Conservation (phyloP, 2,113 vertebrate species). For the Pandion haliaetus region DNA sequence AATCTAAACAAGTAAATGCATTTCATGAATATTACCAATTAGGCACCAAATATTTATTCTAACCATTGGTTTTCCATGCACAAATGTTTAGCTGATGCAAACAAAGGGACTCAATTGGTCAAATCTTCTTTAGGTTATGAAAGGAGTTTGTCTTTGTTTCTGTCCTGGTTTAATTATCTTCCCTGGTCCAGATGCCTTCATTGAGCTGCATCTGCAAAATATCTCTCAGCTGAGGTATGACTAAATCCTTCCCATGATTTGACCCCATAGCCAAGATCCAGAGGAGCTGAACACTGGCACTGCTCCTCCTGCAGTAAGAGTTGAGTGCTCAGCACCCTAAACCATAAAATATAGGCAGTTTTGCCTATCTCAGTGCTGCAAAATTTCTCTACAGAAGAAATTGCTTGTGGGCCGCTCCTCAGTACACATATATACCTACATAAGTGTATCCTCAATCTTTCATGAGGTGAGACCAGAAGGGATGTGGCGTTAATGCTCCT, state of each 20-base stretch:
- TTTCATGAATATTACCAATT: slow-evolving; percentile 61
- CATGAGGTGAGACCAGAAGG: not conserved
- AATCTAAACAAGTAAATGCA: slow-evolving; percentile 57
- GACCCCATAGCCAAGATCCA: not conserved
- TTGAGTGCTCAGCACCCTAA: not conserved
- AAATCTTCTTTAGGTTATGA: not conserved
- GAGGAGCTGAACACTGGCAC: not conserved
- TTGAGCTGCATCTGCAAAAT: slow-evolving; percentile 25
- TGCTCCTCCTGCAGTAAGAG: not conserved
- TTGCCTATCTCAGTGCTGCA: not conserved
- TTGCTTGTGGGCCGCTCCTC: not conserved
- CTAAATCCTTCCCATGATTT: not conserved
- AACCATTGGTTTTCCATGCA: not conserved
- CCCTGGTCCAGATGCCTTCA: slow-evolving; percentile 43
- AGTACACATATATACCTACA: not conserved
- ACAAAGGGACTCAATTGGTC: slow-evolving; percentile 24
- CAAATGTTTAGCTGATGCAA: slow-evolving; percentile 12
- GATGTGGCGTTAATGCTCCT: not conserved
- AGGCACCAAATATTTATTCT: slow-evolving; percentile 65
- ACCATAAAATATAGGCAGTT: not conserved
- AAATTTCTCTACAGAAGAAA: not conserved
- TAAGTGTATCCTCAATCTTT: not conserved
- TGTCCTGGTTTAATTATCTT: slow-evolving; percentile 45
- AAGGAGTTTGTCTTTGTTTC: slow-evolving; percentile 22
- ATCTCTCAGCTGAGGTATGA: slow-evolving; percentile 12